Conservation (phyloP, 1,140 invertebrate species). For the Drosophila sechellia region DNA sequence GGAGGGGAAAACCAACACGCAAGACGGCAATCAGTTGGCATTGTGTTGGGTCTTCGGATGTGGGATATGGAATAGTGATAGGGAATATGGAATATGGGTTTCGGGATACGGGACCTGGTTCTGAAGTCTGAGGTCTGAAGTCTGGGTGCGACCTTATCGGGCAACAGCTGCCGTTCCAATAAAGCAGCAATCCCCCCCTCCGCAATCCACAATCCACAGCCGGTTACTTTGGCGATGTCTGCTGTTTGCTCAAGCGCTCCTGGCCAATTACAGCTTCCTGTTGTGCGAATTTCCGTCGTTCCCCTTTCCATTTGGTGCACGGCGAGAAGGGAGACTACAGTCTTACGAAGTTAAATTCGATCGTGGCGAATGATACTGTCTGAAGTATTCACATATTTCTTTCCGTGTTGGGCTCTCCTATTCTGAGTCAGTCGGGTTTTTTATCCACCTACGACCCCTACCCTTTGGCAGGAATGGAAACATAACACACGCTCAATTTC, state of each 20-base stretch:
- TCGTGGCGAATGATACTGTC: too few species aligned
- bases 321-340: slow-evolving; percentile 3
- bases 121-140: background rate
- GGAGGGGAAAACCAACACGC: slow-evolving; percentile 48
- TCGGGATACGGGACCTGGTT: slow-evolving; percentile 10
- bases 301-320: slow-evolving; percentile 19
- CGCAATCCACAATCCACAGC: background rate
- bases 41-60: slow-evolving; percentile 34
- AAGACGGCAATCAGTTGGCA: slow-evolving; percentile 75
- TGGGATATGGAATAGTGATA: slow-evolving; percentile 18
- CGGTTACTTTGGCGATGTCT: slow-evolving; percentile 46
- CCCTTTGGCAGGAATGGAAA: slow-evolving; percentile 55
- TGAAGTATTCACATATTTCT: slow-evolving; percentile 6
- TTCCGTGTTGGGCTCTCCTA: slow-evolving; percentile 16
- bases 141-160: slow-evolving; percentile 56
- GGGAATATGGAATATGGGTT: slow-evolving; percentile 1
- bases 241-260: slow-evolving; percentile 54
- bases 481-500: slow-evolving; percentile 75
- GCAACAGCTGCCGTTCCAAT: slow-evolving; percentile 64
- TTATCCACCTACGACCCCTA: slow-evolving; percentile 21
- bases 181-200: slow-evolving; percentile 27
- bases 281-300: slow-evolving; percentile 61
- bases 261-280: slow-evolving; percentile 78
- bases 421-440: slow-evolving; percentile 6
- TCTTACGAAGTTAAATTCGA: too few species aligned